Evolutionary conservation across 2,797 vertebrate species (phyloP).

Genomic region (Sciurus carolinensis): DNA sequence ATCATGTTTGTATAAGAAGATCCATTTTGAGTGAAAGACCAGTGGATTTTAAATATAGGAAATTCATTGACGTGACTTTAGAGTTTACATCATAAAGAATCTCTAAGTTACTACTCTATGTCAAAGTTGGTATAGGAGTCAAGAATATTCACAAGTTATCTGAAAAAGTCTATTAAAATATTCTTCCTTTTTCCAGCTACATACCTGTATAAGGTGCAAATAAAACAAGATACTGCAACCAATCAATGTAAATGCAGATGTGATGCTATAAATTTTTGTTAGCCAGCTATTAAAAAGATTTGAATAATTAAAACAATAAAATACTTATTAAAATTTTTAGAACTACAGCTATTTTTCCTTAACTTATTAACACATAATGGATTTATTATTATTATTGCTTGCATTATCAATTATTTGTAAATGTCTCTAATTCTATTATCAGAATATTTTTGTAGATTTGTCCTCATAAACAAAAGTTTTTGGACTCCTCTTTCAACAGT

Average conservation of each 20-base stretch:
- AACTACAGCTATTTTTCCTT: constrained; percentile 26
- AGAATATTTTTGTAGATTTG: background rate
- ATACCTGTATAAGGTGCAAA: background rate
- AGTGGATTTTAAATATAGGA: constrained; percentile 30
- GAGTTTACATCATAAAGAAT: background rate
- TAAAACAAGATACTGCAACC: background rate
- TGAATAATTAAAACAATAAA: constrained; percentile 54
- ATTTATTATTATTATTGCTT: constrained; percentile 22
- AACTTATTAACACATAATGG: constrained; percentile 27
- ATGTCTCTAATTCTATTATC: background rate
- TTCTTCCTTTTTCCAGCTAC: background rate
- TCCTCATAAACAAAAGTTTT: constrained; percentile 28
- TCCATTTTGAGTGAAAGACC: background rate
- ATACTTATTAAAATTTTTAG: constrained; percentile 6
- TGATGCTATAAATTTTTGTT: background rate
- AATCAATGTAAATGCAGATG: constrained; percentile 16
- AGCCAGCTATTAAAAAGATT: background rate
- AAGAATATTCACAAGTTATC: background rate
- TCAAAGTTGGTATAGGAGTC: background rate
- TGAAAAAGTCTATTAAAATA: constrained; percentile 54
- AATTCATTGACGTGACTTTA: background rate
- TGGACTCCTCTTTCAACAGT: background rate
- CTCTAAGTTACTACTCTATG: background rate
- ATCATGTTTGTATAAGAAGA: background rate
- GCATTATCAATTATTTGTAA: constrained; percentile 24